Base-by-base conservation (phyloP, 2,113 vertebrate genomes). In the Colius striatus region DNA sequence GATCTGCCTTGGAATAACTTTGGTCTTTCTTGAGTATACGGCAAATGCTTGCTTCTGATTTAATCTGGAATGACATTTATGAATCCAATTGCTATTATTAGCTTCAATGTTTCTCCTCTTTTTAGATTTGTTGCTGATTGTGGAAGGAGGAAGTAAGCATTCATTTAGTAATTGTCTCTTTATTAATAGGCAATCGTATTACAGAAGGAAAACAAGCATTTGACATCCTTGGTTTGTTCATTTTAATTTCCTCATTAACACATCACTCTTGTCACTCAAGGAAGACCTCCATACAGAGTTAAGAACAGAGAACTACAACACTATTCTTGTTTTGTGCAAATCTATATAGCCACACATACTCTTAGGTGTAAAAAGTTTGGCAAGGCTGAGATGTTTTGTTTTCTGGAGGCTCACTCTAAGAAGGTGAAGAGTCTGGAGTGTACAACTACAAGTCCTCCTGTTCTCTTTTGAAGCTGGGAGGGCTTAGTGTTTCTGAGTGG, bases 101-200 rank as follows among this genome's bases (percentile, higher is more conserved):
- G 53, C 45, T 83, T 66, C 48, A 77, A 3, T 36, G 26, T 60
- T 48, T 88, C 48, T 88, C 38, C 9, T 16, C 16, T 90, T 83
- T 73, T 90, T 41, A 80, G 70, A n/a, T 94, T 95, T 93, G 55
- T 61, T 89, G 76, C 80, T 97, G 95, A 95, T 93, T 96, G 79
- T 94, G 90, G 87, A 95, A 93, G 88, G 57, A 93, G 72, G 50
- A 80, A 74, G 82, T 84, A 80, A 94, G 76, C 30, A 86, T 84
- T 94, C 19, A 96, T 93, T 96, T 92, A 94, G 14, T 96, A 96
- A 96, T 95, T 91, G 75, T 86, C 87, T 92, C 58, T 89, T 89
- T 93, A 94, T 90, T 96, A 93, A 93, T 74, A 93, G 13, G 61
- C 85, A 92, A 41, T 75, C 43, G 34, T 88, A 81, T 90, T 86